Evolutionary conservation across 2,888 invertebrate species (phyloP), one percentile per base, ranked within the genome.

Genomic region (Boloria selene): DNA sequence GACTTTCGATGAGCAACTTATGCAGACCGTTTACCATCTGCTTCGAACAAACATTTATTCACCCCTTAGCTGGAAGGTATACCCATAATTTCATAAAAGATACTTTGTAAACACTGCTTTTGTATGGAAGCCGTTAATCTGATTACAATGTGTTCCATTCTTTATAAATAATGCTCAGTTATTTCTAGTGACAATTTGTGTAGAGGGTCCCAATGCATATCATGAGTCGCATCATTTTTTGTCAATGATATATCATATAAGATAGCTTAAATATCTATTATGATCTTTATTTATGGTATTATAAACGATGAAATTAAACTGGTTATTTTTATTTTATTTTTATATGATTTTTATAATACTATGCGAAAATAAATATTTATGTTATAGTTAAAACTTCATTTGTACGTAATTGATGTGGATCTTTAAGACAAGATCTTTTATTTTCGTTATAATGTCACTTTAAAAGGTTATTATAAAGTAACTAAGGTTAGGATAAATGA

Each of bases 101-200:
- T 65, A 65, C 59, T 67, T 68, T 72, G 72, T 73, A 72, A 77
- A 75, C 74, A 72, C 72, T 70, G 74, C 72, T 72, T 72, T 74
- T 71, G 73, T 72, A 65, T 71, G 70, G 74, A 75, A 75, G 72
- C 76, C 73, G 70, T 72, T 74, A 79, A 80, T 77, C 78, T 77
- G 76, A 79, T 82, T 78, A 77, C 76, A 78, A 79, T 75, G 73
- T 77, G 58, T 26, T 60, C 31, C 17, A 51, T 59, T 62, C 56
- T 49, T 26, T 53, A 47, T 50, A 60, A 16, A 16, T 42, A 44
- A 58, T 55, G 26, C 18, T 56, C 13, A 51, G 51, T 51, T 64
- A 45, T 58, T 45, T 10, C 38, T 56, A 52, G 45, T 64, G 64
- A 64, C 31, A 63, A 55, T 54, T 47, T 7, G 6, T 3, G 42